These are phyloP conservation scores for Luehdorfia chinensis DNA, from an alignment of 1,140 invertebrate species.

Conservation along the genomic window DNA sequence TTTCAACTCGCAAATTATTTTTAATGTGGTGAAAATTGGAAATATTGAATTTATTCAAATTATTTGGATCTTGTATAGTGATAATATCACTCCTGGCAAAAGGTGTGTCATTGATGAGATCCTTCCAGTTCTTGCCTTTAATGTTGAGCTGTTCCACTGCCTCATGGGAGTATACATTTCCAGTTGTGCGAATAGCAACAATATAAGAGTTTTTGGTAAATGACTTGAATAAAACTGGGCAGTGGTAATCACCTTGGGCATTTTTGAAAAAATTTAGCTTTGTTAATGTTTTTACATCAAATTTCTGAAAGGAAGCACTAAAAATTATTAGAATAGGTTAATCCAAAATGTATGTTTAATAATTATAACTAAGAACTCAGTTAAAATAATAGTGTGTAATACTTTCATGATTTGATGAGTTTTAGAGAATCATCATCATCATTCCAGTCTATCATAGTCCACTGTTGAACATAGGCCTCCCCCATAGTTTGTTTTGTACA, in stretches of 20 bases:
- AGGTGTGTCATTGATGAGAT: constrained; percentile 93
- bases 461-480: too few species aligned
- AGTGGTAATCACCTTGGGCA: constrained; percentile 89
- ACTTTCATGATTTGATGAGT: too few species aligned
- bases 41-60: constrained; percentile 97
- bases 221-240: constrained; percentile 95
- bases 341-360: too few species aligned
- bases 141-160: constrained; percentile 98
- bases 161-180: constrained; percentile 98
- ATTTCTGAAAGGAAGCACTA: constrained; percentile 78
- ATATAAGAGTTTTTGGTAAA: constrained; percentile 98
- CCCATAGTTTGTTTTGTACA: too few species aligned
- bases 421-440: not conserved
- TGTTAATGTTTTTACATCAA: constrained; percentile 91
- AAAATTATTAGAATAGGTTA: too few species aligned
- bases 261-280: constrained; percentile 96
- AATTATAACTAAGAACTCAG: too few species aligned
- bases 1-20: constrained; percentile 92
- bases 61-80: constrained; percentile 94
- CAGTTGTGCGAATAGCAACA: constrained; percentile 92
- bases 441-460: too few species aligned
- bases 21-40: constrained; percentile 97
- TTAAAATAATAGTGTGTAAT: too few species aligned
- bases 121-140: constrained; percentile 96
- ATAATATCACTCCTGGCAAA: constrained; percentile 96